Evolutionary conservation across 2,113 vertebrate genomes (phyloP).

Genomic region (Rhegmatorhina hoffmannsi): DNA sequence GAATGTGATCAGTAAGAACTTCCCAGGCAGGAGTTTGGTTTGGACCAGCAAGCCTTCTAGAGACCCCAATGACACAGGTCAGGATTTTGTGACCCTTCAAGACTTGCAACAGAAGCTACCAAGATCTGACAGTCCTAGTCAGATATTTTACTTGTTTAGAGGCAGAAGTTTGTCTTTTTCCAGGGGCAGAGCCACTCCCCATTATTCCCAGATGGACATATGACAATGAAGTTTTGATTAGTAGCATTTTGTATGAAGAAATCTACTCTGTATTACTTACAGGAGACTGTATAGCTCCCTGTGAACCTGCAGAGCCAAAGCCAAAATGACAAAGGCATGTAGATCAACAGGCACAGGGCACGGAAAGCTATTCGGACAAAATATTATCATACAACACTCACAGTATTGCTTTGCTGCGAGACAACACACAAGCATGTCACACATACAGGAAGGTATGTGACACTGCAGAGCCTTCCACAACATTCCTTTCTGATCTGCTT

Average conservation of each 20-base stretch:
- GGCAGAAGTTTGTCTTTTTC: neutral
- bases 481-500: neutral
- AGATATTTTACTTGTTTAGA: neutral
- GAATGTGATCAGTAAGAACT: neutral
- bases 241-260: neutral
- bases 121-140: neutral
- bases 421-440: fast-evolving
- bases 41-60: neutral
- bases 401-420: neutral
- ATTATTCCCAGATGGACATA: neutral
- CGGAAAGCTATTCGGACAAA: neutral
- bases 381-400: neutral
- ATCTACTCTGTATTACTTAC: neutral
- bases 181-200: neutral
- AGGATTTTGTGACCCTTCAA: neutral
- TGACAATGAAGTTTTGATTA: neutral
- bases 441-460: neutral
- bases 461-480: neutral
- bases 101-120: neutral
- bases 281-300: neutral
- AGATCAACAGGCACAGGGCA: neutral
- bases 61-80: neutral
- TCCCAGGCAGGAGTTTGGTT: neutral
- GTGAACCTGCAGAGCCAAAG: neutral
- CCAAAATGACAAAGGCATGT: neutral